phyloP scores from a whole-genome alignment of 2,113 vertebrate species.

The Indri indri region DNA sequence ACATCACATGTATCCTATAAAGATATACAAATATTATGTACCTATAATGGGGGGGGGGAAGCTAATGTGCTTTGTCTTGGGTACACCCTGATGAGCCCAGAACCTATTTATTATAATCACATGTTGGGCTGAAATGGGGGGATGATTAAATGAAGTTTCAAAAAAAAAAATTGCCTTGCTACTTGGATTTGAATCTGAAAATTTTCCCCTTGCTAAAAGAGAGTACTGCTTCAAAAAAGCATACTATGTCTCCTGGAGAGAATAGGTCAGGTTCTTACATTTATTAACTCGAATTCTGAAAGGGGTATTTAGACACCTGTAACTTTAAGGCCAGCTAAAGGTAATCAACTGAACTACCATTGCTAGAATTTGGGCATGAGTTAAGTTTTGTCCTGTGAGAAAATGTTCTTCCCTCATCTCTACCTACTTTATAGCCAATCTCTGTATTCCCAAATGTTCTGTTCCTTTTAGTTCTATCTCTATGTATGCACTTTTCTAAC shows the following conservation, averaged over 20 bases:
- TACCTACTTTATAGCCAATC: neutral
- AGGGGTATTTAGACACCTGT: neutral
- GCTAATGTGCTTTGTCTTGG: neutral
- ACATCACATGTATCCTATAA: no score
- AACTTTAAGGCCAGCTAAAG: neutral
- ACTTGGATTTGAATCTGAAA: neutral
- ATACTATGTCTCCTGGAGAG: neutral
- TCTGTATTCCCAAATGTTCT: neutral
- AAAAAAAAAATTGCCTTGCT: neutral
- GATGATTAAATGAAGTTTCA: neutral
- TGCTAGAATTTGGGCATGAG: neutral
- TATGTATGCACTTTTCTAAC: neutral
- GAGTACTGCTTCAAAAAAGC: neutral
- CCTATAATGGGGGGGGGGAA: no score
- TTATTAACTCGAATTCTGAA: neutral
- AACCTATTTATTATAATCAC: neutral
- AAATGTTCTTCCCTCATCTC: neutral
- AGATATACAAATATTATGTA: no score
- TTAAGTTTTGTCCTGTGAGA: neutral
- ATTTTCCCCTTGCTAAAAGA: neutral
- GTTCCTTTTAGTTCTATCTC: neutral
- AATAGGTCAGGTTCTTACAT: neutral
- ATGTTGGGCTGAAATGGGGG: neutral
- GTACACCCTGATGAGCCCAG: neutral
- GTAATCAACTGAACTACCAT: neutral